Evolutionary conservation across 2,888 invertebrate species (phyloP), one percentile per base, ranked within the genome.

Genomic region (Netelia inedita): DNA sequence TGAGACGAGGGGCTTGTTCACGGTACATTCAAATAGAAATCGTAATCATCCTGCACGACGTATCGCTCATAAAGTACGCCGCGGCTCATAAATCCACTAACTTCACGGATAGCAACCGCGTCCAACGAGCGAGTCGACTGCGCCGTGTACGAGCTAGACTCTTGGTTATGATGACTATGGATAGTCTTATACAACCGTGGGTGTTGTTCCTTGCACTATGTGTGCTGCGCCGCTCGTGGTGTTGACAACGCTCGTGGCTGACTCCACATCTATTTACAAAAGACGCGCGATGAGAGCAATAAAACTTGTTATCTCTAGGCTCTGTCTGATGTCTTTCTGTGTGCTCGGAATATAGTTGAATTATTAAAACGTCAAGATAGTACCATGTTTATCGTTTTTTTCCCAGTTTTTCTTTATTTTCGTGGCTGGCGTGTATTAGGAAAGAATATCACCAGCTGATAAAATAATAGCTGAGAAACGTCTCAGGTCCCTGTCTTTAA

Each of bases 11-110:
- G 75, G 81, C 80, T 80, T 86, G 88, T 85, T 86, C 82, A 73
- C 71, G 65, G 73, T 83, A 68, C 87, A 88, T 86, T 88, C 86
- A 88, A 89, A 88, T 87, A 88, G 89, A 89, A 89, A 88, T 88
- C 86, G 85, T 57, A 57, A 86, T 75, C 82, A 43, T 72, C 76
- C 11, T 21, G 59, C 14, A 10, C 14, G 57, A 55, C 75, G 66
- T 23, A 50, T 43, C 16, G 76, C 71, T 82, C 79, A 79, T 76
- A 76, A 83, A 83, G 75, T 76, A 65, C 72, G 59, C 69, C 66
- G 71, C 69, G 66, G 71, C 79, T 83, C 79, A 72, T 80, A 83
- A 83, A 80, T 83, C 46, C 65, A 65, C 83, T 9, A 71, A 83
- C 79, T 83, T 83, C 83, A 83, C 79, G 83, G 66, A 80, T 76